phyloP scores from a whole-genome alignment of 2,888 invertebrate species.

The Sesamia inferens region DNA sequence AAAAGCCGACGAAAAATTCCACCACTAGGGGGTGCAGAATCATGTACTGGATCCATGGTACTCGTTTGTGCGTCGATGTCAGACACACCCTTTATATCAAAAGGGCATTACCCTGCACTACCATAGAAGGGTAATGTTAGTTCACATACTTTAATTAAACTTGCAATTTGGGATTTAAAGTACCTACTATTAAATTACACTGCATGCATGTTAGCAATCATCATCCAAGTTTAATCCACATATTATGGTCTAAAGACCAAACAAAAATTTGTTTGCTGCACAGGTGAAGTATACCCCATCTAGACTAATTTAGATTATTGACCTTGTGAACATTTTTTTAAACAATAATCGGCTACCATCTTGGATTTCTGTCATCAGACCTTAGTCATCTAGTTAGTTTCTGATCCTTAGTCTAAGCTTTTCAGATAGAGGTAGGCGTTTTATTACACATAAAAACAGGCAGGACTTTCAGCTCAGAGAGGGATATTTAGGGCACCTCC shows the following conservation, averaged over 20 bases:
- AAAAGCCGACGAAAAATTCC: too few relatives aligned
- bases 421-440: not conserved
- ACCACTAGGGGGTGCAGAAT: too few relatives aligned
- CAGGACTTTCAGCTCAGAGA: not conserved
- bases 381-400: not conserved
- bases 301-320: not conserved
- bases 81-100: conserved; percentile 13
- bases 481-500: not conserved
- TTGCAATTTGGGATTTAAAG: conserved; percentile 13
- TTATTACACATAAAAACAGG: not conserved
- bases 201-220: not conserved
- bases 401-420: too few relatives aligned
- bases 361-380: not conserved
- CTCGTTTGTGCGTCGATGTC: too few relatives aligned
- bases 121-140: not conserved
- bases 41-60: too few relatives aligned
- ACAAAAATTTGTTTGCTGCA: not conserved
- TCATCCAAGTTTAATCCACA: not conserved
- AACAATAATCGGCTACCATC: too few relatives aligned
- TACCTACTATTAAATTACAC: conserved; percentile 6
- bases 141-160: conserved; percentile 23
- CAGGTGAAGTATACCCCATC: not conserved
- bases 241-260: not conserved
- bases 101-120: conserved; percentile 39
- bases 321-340: not conserved